Evolutionary conservation across 2,888 invertebrate genomes (phyloP).

Genomic region (Serripes groenlandicus): DNA sequence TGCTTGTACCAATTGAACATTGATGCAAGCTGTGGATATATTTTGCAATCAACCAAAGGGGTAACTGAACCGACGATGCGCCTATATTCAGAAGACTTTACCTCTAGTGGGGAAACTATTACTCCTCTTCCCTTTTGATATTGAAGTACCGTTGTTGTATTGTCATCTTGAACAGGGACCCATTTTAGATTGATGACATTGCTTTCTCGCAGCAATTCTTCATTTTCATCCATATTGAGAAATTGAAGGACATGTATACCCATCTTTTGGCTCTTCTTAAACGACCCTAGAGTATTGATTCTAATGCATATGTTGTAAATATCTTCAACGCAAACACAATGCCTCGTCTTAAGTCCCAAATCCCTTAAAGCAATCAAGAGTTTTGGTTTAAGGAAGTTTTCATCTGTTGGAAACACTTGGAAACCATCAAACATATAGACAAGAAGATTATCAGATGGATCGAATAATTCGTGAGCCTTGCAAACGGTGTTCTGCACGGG

Average conservation of each 20-base stretch:
- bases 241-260: background rate
- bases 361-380: background rate
- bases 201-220: background rate
- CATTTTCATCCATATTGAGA: background rate
- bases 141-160: background rate
- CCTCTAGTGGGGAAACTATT: slow-evolving; percentile 31
- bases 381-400: background rate
- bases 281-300: slow-evolving; percentile 3
- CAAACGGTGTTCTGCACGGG: background rate
- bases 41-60: slow-evolving; percentile 28
- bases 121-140: background rate
- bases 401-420: slow-evolving; percentile 36
- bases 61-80: slow-evolving; percentile 43
- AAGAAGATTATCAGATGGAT: slow-evolving; percentile 31
- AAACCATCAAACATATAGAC: slow-evolving; percentile 21
- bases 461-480: slow-evolving; percentile 44
- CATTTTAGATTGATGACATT: slow-evolving; percentile 26
- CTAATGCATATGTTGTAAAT: slow-evolving; percentile 29
- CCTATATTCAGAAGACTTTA: slow-evolving; percentile 19
- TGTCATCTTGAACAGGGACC: slow-evolving; percentile 5
- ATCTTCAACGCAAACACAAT: slow-evolving; percentile 23
- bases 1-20: slow-evolving; percentile 10
- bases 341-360: slow-evolving; percentile 42
- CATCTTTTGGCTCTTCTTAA: background rate
- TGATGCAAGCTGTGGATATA: background rate